Base-by-base conservation (phyloP, 2,888 invertebrate species). In the Elysia crispata region DNA sequence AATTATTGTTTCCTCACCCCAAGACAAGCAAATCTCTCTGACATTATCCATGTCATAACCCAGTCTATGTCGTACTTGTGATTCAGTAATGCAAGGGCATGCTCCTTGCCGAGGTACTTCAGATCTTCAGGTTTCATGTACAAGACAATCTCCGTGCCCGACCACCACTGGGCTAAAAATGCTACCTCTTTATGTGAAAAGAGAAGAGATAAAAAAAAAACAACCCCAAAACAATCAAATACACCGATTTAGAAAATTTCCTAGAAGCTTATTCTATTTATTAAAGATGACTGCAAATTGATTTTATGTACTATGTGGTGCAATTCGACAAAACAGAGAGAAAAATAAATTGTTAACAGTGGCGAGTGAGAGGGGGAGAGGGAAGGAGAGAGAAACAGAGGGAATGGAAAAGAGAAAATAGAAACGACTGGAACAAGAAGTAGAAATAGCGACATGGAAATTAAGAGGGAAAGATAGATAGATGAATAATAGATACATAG, bases 351-450 rank as follows among this genome's bases (percentile, higher is more conserved):
- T 18, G 73, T 50, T 15, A 50, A 54, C 8, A 8, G 23, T 50
- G 50, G 54, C 49, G 73, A 73, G 54, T 50, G 73, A 73, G 54
- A 73, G 73, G 50, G 54, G 50, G 73, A 73, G 54, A 73, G 50
- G 50, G 54, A 73, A 18, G 50, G 54, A 73, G 50, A 73, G 54
- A 73, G 50, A 73, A 23, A 73, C 6, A 73, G 54, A 73, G 50
- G 50, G 54, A 73, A 18, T 50, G 54, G 50, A 18, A 73, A 23
- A 73, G 50, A 73, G 23, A 73, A 18, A 70, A 41, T 3, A 41
- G 49, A 73, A 23, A 73, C 50, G 50, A 25, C 49, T 15, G 50
- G 54, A 73, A 54, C 49, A 54, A 50, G 73, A 73, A 54, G 50
- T 50, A 73, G 50, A 73, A 25, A 50, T 50, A 73, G 54, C 20